Conservation (phyloP, 2,888 invertebrate genomes). For the Nymphalis urticae region DNA sequence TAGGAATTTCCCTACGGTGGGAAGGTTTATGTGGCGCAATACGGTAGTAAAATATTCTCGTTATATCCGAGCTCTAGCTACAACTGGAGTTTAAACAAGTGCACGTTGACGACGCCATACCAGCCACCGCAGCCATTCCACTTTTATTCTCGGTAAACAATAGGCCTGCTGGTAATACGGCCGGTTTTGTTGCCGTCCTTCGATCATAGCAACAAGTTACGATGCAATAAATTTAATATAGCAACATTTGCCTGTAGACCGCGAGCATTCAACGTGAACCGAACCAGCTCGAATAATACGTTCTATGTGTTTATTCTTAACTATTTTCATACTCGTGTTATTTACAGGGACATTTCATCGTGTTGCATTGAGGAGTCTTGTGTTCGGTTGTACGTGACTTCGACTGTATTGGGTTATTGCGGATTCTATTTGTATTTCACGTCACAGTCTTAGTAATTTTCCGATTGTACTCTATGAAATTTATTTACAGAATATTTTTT, state of each 20-base stretch:
- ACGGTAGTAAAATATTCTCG: slow-evolving; percentile 48
- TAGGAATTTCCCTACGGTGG: slow-evolving; percentile 45
- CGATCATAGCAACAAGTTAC: slow-evolving; percentile 74
- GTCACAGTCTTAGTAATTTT: slow-evolving; percentile 16
- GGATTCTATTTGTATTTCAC: slow-evolving; percentile 36
- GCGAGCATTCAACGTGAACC: slow-evolving; percentile 49
- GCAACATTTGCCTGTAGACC: slow-evolving; percentile 74
- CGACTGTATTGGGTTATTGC: slow-evolving; percentile 37
- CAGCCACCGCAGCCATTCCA: slow-evolving; percentile 54
- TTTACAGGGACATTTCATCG: slow-evolving; percentile 44
- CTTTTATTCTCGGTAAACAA: slow-evolving; percentile 76
- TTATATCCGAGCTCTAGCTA: slow-evolving; percentile 51
- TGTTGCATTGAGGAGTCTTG: slow-evolving; percentile 42
- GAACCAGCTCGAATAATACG: slow-evolving; percentile 46
- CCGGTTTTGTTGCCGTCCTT: slow-evolving; percentile 64
- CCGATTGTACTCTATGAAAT: slow-evolving; percentile 3
- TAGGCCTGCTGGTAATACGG: slow-evolving; percentile 63
- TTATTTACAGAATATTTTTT: not conserved
- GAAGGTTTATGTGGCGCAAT: slow-evolving; percentile 30
- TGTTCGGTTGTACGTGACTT: slow-evolving; percentile 44
- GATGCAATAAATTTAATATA: slow-evolving; percentile 77
- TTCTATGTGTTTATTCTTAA: slow-evolving; percentile 47
- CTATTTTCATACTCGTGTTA: slow-evolving; percentile 48
- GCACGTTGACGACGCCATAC: slow-evolving; percentile 53
- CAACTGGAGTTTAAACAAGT: slow-evolving; percentile 65